Evolutionary conservation across 2,113 vertebrate species (phyloP), one percentile per base, ranked within the genome.

Genomic region (Chlorocebus sabaeus): DNA sequence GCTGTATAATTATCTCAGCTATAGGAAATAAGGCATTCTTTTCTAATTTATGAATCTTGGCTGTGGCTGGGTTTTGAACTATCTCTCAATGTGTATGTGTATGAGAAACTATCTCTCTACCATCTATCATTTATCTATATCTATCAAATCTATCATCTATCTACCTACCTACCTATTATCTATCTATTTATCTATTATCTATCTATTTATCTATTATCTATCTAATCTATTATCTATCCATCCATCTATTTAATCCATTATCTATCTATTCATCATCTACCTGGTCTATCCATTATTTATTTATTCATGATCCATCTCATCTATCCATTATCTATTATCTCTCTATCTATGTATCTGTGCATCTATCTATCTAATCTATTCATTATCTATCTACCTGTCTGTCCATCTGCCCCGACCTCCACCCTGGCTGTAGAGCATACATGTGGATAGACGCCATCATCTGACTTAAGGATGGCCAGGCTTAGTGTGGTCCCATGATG

Each of bases 401-500:
- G 35, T 68, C 67, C 32, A 8, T 68, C 40, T 45, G 9, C 32
- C 11, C 10, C 9, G 0, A 5, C 8, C 18, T n/a, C 8, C 27
- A 30, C 13, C 5, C 22, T 35, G 9, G 27, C 38, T 79, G 40
- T 30, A 35, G 43, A 80, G 16, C 25, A 17, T 4, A 3, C 30
- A 11, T 27, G 8, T 35, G 7, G 6, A 5, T 5, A 25, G 52
- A 22, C 1, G 1, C 25, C 27, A 20, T 1, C 12, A 4, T 55
- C 12, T 43, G 17, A 38, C 20, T 61, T 43, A 35, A 76, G 22
- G 52, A 27, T 17, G n/a, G 45, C 67, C 64, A 23, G 32, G 12
- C 30, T 32, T 48, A 17, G 23, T 11, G 27, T 59, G 25, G 7
- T 5, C 1, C 3, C 20, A 27, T 13, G 35, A 40, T 16, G 18